phyloP scores from a whole-genome alignment of 2,888 invertebrate species.

The Drosophila atroscutellata region DNA sequence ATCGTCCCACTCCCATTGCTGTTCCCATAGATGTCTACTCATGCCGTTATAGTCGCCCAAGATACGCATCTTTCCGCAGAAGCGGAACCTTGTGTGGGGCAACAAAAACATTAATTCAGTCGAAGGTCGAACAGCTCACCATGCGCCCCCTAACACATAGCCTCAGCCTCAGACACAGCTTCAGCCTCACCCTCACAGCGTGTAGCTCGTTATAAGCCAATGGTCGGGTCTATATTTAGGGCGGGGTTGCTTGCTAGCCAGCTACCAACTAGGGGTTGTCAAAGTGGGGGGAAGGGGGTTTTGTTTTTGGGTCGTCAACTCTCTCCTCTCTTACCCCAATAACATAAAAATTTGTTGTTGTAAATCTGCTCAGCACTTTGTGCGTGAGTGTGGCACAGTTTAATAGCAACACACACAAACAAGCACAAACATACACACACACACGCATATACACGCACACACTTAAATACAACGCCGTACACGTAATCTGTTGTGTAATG shows the following conservation, averaged over 20 bases:
- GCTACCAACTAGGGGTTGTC: neutral
- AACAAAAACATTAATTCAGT: constrained; percentile 64
- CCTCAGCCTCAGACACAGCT: neutral
- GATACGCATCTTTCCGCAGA: constrained; percentile 65
- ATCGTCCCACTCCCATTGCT: neutral
- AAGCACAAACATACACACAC: constrained; percentile 13
- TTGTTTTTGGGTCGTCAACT: constrained; percentile 39
- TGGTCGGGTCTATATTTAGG: constrained; percentile 2
- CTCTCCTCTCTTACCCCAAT: constrained; percentile 46
- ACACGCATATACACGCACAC: constrained; percentile 15
- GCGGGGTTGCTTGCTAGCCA: neutral
- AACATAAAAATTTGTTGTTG: constrained; percentile 80
- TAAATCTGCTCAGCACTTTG: constrained; percentile 73
- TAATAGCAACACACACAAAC: constrained; percentile 53
- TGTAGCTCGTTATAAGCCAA: constrained; percentile 44
- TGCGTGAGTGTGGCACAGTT: constrained; percentile 64
- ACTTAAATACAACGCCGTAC: constrained; percentile 51
- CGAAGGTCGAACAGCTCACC: constrained; percentile 43
- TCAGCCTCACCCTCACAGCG: constrained; percentile 7
- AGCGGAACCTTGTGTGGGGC: neutral
- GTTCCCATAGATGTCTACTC: constrained; percentile 21
- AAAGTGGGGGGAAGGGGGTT: neutral
- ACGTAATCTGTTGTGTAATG: constrained; percentile 83
- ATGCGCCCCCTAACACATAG: neutral
- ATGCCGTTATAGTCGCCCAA: constrained; percentile 57